Evolutionary conservation across 2,888 invertebrate genomes (phyloP), one percentile per base, ranked within the genome.

Genomic region (Archips crataeganus): DNA sequence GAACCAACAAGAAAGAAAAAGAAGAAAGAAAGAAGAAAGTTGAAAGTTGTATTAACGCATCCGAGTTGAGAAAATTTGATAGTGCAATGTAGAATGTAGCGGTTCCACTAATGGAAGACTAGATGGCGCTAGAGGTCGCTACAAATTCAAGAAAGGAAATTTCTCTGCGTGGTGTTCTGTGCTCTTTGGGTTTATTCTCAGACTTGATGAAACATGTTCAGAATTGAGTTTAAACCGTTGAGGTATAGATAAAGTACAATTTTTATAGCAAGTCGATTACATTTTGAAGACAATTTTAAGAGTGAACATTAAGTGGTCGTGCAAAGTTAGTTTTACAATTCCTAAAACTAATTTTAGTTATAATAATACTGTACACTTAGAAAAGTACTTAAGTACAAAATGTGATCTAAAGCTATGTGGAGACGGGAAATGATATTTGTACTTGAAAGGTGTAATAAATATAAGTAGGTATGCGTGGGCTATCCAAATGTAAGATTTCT

Each of bases 341-440:
- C 32, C 39, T 69, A 70, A 9, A 36, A n/a, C 59, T 71, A 66
- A 47, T 39, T 15, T 45, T 64, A 60, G 42, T 57, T 42, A 51
- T 69, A 72, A 57, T 64, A 69, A 71, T 71, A 75, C 75, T 74
- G 65, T 76, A 76, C 75, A 75, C 65, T 70, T 64, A 47, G 64
- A 60, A 54, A 73, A 68, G 51, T 23, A 23, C 23, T 23, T 23
- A 23, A 23, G 23, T 76, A 75, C 65, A 75, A 76, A 73, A 64
- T 57, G 54, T 70, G n/a, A 59, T 49, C 63, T 76, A 67, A 57
- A 60, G 13, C 67, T 75, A 74, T 32, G 45, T 39, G 71, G 70
- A 78, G 79, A 78, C 71, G 69, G 75, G 78, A 79, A 79, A 77
- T 78, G 47, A 78, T 70, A 75, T 87, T 87, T 87, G 87, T 87